Base-by-base conservation (phyloP, 2,113 vertebrate genomes). In the Atrichornis clamosus region DNA sequence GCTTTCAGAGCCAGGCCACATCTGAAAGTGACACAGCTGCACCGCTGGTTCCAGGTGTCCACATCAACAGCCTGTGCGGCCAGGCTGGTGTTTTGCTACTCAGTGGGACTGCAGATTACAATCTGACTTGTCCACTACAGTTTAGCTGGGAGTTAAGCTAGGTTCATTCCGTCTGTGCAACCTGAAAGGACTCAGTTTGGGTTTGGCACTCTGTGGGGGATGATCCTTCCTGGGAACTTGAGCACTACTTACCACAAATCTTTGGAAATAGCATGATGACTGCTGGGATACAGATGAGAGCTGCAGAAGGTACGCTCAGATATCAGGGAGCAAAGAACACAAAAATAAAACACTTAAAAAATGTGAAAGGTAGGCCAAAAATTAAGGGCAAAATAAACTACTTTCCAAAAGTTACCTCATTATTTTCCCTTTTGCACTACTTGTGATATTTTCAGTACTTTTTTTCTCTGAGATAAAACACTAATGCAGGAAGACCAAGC, bases 101-200 rank as follows among this genome's bases (percentile, higher is more conserved):
- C 30, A 12, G 8, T n/a, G 39, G 28, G 33, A 33, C 30, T 20
- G 33, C 35, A 62, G 49, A 7, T 47, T 39, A 75, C 37, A n/a
- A 30, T 7, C 26, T 21, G 44, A 52, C 11, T 9, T 33, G 9
- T 11, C 27, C 11, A 5, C 16, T 13, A 53, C 23, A 53, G 30
- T 23, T 77, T 9, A 76, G 49, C 58, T 20, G 2, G 0, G 1
- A 33, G 28, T 14, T n/a, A n/a, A n/a, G n/a, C n/a, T n/a, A 17
- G 10, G 5, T 4, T 58, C 23, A 49, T 33, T 16, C 56, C n/a
- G 5, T 8, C 11, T 1, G 1, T 9, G 9, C 35, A 42, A 33
- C 39, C 10, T 14, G 30, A 86, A 62, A 0, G 3, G 37, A 32
- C 37, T 53, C 50, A 13, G 50, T 63, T 62, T 32, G 16, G 35